Percentiles rank a stretch among this genome's conserved stretches.
Evolutionary conservation across 2,113 vertebrate genomes (phyloP).

Genomic region (Mungos mungo): DNA sequence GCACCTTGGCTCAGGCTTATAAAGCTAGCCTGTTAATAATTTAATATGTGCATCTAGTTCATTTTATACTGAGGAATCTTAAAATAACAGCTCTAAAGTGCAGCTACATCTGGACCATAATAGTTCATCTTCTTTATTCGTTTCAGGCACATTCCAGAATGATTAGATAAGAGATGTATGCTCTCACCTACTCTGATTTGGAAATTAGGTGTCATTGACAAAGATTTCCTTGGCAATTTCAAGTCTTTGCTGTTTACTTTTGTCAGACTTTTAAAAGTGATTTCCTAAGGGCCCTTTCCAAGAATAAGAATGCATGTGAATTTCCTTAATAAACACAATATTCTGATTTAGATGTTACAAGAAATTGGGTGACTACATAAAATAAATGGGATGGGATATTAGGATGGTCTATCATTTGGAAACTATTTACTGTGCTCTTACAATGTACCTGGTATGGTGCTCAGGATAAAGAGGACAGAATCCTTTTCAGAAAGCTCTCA

Average conservation of each 20-base stretch:
- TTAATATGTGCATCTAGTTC: not conserved
- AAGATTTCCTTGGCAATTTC: not conserved
- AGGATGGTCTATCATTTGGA: not conserved
- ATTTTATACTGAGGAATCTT: not conserved
- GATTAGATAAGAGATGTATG: not conserved
- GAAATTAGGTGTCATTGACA: not conserved
- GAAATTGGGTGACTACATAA: not conserved
- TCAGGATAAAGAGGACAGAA: not conserved
- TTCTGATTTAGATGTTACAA: not conserved
- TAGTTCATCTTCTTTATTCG: not conserved
- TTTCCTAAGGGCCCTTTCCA: not conserved
- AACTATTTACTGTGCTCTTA: not conserved
- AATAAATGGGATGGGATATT: too few relatives aligned
- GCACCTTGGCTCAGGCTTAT: not conserved
- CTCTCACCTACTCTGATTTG: not conserved
- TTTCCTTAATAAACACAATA: not conserved
- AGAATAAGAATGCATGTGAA: not conserved
- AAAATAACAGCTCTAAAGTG: not conserved
- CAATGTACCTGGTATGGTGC: not conserved
- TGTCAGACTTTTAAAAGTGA: not conserved
- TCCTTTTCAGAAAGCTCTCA: not conserved
- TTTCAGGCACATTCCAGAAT: not conserved
- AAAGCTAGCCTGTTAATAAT: slow-evolving; percentile 23
- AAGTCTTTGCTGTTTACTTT: not conserved
- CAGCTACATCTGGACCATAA: not conserved